A percentile compares a stretch with the other conserved stretches of the same genome.
These are phyloP conservation scores for Plestiodon gilberti DNA, from an alignment of 2,113 vertebrate species.

Conservation along the genomic window DNA sequence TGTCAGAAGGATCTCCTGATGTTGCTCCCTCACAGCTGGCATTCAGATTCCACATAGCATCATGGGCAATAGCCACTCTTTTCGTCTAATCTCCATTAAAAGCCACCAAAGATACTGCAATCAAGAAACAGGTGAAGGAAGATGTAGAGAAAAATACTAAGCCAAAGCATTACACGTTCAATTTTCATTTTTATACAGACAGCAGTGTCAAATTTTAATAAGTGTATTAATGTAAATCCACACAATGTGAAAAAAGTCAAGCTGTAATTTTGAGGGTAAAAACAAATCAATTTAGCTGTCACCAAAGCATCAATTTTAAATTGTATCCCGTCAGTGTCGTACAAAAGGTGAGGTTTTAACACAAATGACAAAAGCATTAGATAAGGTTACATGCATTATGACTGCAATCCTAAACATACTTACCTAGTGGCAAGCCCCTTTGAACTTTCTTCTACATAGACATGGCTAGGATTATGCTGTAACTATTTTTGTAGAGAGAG, in stretches of 20 bases:
- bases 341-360: not conserved
- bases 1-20: not conserved
- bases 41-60: too few species aligned
- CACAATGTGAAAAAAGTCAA: conserved; percentile 1
- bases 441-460: too few species aligned
- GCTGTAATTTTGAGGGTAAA: not conserved
- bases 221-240: conserved; percentile 11
- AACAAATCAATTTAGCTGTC: conserved; percentile 31
- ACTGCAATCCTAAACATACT: too few species aligned
- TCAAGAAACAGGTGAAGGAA: not conserved
- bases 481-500: conserved; percentile 22
- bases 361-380: conserved; percentile 14
- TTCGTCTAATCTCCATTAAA: too few species aligned
- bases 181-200: conserved; percentile 7
- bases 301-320: conserved; percentile 7
- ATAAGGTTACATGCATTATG: conserved; percentile 14
- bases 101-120: not conserved
- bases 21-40: too few species aligned
- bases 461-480: too few species aligned
- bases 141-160: not conserved
- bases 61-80: too few species aligned
- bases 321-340: conserved; percentile 23
- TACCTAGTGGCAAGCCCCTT: too few species aligned
- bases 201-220: not conserved
- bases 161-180: not conserved